phyloP scores from a whole-genome alignment of 2,113 vertebrate genomes.

The Proteles cristata region DNA sequence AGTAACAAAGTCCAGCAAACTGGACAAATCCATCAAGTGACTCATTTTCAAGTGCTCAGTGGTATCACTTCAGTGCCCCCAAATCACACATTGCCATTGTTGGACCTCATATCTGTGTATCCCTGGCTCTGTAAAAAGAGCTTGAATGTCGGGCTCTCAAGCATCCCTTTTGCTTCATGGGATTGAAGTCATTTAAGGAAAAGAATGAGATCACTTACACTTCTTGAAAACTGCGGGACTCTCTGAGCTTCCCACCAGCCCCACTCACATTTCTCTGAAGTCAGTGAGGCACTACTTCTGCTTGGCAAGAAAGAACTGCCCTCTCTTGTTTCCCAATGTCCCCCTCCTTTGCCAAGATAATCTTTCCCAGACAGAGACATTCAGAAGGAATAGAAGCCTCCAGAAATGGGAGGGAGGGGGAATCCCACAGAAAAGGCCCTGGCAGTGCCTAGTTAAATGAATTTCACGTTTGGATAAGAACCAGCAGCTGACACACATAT shows the following conservation, averaged over 20 bases:
- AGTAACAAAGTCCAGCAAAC: neutral
- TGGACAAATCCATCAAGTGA: neutral
- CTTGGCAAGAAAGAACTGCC: constrained; percentile 54
- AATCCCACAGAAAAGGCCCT: constrained; percentile 76
- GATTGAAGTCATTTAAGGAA: constrained; percentile 58
- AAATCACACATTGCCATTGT: neutral
- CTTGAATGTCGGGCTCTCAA: neutral
- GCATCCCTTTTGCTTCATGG: neutral
- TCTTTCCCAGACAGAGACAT: constrained; percentile 76
- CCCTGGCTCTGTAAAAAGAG: neutral
- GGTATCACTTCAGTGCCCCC: neutral
- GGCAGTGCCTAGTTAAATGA: constrained; percentile 63
- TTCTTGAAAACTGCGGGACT: neutral
- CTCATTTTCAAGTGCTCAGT: neutral
- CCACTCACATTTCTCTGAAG: constrained; percentile 63
- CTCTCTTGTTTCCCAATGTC: constrained; percentile 67
- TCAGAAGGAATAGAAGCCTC: constrained; percentile 63
- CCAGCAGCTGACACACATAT: constrained; percentile 60
- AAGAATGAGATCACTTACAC: constrained; percentile 65
- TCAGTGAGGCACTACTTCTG: constrained; percentile 49
- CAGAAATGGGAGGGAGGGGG: constrained; percentile 39
- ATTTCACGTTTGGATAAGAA: constrained; percentile 60
- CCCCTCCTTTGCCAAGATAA: constrained; percentile 71
- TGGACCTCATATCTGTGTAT: neutral
- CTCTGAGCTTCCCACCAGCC: constrained; percentile 6